These are phyloP conservation scores for Trilocha varians DNA, from an alignment of 2,888 invertebrate genomes.

Conservation along the genomic window DNA sequence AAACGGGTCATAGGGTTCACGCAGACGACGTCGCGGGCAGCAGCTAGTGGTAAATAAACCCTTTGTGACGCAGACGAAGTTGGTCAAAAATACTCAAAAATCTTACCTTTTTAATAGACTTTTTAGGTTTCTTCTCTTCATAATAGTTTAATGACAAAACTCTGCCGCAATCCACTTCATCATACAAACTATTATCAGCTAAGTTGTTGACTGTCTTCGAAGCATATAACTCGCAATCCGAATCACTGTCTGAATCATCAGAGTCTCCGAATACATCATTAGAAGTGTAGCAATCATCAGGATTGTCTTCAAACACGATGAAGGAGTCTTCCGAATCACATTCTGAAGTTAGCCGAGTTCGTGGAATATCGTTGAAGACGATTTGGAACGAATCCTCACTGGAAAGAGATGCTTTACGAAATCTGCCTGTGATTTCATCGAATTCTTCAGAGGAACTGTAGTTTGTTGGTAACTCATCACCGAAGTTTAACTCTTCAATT, in stretches of 20 bases:
- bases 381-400: conserved; percentile 65
- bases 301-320: conserved; percentile 63
- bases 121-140: conserved; percentile 32
- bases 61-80: too few relatives aligned
- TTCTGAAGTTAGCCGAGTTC: conserved; percentile 45
- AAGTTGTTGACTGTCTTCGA: conserved; percentile 52
- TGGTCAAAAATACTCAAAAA: too few relatives aligned
- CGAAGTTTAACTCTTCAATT: too few relatives aligned
- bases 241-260: conserved; percentile 15
- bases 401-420: conserved; percentile 35
- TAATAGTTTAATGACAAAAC: conserved; percentile 17
- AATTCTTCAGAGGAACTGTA: conserved; percentile 30
- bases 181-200: conserved; percentile 51
- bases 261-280: conserved; percentile 48
- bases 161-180: conserved; percentile 44
- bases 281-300: conserved; percentile 52
- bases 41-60: too few relatives aligned
- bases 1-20: too few relatives aligned
- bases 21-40: too few relatives aligned
- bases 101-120: conserved; percentile 49
- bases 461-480: conserved; percentile 7
- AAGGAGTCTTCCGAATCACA: conserved; percentile 76
- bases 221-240: conserved; percentile 30
- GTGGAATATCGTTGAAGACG: conserved; percentile 47
- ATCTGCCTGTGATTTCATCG: conserved; percentile 52